Evolutionary conservation across 2,797 vertebrate genomes (phyloP).

Genomic region (Heterohyrax brucei): DNA sequence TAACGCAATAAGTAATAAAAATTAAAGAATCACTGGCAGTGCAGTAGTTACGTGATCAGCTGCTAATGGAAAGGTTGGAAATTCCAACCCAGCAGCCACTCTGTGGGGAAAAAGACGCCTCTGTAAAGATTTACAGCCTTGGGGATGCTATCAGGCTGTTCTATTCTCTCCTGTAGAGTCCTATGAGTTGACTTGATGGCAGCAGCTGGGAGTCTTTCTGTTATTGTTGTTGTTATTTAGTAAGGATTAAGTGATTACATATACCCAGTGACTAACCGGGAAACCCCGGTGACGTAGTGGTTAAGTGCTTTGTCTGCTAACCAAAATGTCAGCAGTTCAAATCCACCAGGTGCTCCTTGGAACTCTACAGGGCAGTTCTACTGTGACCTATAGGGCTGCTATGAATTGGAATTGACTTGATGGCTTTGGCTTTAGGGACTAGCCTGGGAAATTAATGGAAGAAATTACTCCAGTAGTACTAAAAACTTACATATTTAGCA

Average conservation of each 20-base stretch:
- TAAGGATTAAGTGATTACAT: neutral
- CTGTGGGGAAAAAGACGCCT: neutral
- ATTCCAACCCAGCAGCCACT: neutral
- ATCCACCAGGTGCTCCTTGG: no score
- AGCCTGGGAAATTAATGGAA: neutral
- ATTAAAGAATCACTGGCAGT: neutral
- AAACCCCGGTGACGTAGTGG: neutral
- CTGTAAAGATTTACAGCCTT: neutral
- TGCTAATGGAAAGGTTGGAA: neutral
- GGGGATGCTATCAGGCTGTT: neutral
- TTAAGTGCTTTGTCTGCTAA: no score
- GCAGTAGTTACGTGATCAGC: neutral
- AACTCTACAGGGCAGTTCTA: no score
- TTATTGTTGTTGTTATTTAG: neutral
- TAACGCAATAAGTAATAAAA: neutral
- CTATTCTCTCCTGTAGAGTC: neutral
- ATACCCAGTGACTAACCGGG: accelerated
- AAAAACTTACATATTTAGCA: conserved; percentile 97
- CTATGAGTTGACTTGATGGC: neutral
- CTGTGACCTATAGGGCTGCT: no score
- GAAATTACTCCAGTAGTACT: neutral
- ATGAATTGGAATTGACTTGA: no score
- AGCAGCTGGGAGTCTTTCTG: neutral
- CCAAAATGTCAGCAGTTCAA: no score
- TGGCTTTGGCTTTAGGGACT: no score